Percentiles rank a stretch among this genome's conserved stretches.
Conservation (phyloP, 2,888 invertebrate genomes). For the Spilarctia lutea region DNA sequence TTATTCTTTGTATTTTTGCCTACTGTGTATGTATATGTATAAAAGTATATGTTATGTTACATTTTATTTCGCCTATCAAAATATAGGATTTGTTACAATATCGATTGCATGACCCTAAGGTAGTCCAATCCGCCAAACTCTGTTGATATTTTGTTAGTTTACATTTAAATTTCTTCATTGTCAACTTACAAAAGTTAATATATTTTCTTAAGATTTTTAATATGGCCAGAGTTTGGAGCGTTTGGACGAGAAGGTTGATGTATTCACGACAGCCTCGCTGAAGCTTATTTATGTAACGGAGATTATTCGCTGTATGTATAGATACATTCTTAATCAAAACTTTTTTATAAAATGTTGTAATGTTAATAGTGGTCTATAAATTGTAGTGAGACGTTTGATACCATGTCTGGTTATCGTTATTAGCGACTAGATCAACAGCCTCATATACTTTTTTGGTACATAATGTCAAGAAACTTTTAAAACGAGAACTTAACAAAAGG, state of each 20-base stretch:
- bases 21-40: conserved; percentile 10
- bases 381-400: not conserved
- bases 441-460: not conserved
- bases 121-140: not conserved
- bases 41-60: conserved; percentile 12
- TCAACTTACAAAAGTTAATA: not conserved
- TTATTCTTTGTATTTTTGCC: conserved; percentile 7
- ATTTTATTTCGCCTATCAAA: conserved; percentile 1
- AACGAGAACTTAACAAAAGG: not conserved
- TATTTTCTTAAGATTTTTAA: not conserved
- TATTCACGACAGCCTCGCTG: not conserved
- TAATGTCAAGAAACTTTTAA: not conserved
- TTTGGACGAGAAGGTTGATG: not conserved
- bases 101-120: not conserved
- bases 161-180: not conserved
- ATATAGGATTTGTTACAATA: conserved; percentile 1
- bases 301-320: not conserved
- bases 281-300: not conserved
- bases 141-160: not conserved
- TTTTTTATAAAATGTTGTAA: not conserved
- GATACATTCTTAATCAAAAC: not conserved
- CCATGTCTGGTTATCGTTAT: not conserved
- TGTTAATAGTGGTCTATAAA: not conserved
- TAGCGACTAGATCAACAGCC: not conserved
- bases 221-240: not conserved